phyloP scores from a whole-genome alignment of 2,797 vertebrate genomes.

The Melanotaenia trifasciata region DNA sequence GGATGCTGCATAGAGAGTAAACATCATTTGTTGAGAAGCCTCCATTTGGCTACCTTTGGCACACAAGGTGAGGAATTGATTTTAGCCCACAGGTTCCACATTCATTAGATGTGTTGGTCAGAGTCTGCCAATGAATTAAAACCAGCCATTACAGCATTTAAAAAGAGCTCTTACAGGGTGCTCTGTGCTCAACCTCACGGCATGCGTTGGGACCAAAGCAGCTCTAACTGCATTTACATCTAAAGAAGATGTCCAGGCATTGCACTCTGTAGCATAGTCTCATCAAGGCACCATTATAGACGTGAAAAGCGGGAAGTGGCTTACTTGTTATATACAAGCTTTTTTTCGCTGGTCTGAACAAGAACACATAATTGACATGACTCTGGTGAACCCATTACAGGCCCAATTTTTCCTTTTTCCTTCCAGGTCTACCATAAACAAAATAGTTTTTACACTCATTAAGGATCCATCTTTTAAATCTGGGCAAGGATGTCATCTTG shows the following conservation, averaged over 20 bases:
- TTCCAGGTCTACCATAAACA: neutral
- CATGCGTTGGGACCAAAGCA: conserved; percentile 14
- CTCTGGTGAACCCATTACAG: neutral
- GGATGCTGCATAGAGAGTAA: neutral
- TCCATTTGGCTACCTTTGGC: neutral
- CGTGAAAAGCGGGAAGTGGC: conserved; percentile 3
- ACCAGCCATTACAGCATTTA: neutral
- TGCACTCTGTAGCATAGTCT: conserved; percentile 1
- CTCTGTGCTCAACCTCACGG: conserved; percentile 20
- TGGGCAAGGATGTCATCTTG: neutral
- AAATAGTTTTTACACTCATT: neutral
- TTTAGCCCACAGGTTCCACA: neutral
- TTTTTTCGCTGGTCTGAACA: conserved; percentile 1
- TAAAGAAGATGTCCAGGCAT: conserved; percentile 9
- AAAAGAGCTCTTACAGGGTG: conserved; percentile 13
- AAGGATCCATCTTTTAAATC: neutral
- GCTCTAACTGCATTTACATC: conserved; percentile 11
- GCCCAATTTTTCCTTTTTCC: neutral
- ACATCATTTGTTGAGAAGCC: neutral
- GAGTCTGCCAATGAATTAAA: neutral
- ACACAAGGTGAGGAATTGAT: neutral
- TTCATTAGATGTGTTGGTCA: neutral
- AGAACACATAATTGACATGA: neutral
- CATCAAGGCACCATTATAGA: neutral
- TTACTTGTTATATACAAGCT: conserved; percentile 5